Evolutionary conservation across 1,140 invertebrate genomes (phyloP).

Genomic region (Thereuonema tuberculata): DNA sequence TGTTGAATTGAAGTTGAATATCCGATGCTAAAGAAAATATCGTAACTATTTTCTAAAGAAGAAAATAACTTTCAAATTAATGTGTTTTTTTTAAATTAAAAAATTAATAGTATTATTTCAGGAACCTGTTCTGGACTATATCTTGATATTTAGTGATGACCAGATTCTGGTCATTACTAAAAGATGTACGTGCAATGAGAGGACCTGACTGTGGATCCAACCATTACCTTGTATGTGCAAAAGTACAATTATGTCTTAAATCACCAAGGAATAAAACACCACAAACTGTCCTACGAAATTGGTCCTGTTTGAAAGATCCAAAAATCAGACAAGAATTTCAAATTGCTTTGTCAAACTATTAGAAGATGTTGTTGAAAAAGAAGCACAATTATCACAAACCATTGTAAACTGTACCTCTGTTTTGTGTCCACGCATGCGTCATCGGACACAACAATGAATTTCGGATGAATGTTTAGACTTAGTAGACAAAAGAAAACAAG

Average conservation of each 20-base stretch:
- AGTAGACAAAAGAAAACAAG: background rate
- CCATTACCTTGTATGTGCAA: background rate
- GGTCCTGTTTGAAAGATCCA: background rate
- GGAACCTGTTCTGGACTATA: background rate
- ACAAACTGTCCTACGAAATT: background rate
- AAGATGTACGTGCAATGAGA: background rate
- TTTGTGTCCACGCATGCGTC: background rate
- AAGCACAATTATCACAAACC: background rate
- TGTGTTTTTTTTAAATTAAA: too few species aligned
- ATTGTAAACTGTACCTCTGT: background rate
- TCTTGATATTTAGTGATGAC: background rate
- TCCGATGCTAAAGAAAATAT: too few species aligned
- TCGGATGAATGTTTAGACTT: background rate
- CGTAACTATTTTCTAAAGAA: too few species aligned
- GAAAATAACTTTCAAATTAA: too few species aligned
- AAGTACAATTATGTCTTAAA: background rate
- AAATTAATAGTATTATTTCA: too few species aligned
- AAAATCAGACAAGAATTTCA: background rate
- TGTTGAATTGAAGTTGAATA: too few species aligned
- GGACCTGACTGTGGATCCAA: background rate
- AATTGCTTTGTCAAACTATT: background rate
- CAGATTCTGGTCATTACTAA: background rate
- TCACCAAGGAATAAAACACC: background rate
- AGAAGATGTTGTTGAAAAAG: background rate
- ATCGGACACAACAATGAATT: background rate